Evolutionary conservation across 1,140 invertebrate genomes (phyloP).

Genomic region (Pseudachorutes palmiensis): DNA sequence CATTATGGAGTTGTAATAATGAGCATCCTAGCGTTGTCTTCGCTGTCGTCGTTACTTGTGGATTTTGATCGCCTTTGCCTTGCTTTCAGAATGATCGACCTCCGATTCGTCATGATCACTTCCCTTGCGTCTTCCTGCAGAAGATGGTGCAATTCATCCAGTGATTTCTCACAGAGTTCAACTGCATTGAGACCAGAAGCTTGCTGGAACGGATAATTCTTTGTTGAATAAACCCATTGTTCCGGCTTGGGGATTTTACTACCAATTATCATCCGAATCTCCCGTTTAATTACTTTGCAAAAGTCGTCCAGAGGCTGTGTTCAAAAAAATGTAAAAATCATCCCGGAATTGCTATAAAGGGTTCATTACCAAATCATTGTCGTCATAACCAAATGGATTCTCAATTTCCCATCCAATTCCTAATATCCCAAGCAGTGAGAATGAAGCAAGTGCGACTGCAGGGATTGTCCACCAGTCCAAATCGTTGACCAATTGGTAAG

Average conservation of each 20-base stretch:
- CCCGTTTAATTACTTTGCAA: slow-evolving; percentile 29
- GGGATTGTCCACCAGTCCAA: slow-evolving; percentile 32
- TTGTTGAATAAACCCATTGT: slow-evolving; percentile 21
- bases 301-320: slow-evolving; percentile 33
- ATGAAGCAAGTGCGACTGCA: slow-evolving; percentile 28
- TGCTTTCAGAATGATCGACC: neutral
- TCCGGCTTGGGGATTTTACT: slow-evolving; percentile 24
- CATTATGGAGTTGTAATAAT: neutral
- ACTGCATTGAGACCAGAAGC: slow-evolving; percentile 24
- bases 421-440: slow-evolving; percentile 33
- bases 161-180: slow-evolving; percentile 19
- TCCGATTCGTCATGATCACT: neutral
- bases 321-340: slow-evolving; percentile 10
- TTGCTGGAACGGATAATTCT: slow-evolving; percentile 26
- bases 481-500: slow-evolving; percentile 27
- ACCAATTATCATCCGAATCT: slow-evolving; percentile 29
- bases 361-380: neutral
- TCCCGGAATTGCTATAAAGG: slow-evolving; percentile 29
- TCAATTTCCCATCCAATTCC: slow-evolving; percentile 38
- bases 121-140: neutral
- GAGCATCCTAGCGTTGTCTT: neutral
- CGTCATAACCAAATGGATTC: slow-evolving; percentile 25
- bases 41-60: neutral
- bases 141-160: slow-evolving; percentile 4
- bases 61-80: neutral